Base-by-base conservation (phyloP, 37 sponge, comb jelly and placozoan genomes). In the Lycopodina hypogea region DNA sequence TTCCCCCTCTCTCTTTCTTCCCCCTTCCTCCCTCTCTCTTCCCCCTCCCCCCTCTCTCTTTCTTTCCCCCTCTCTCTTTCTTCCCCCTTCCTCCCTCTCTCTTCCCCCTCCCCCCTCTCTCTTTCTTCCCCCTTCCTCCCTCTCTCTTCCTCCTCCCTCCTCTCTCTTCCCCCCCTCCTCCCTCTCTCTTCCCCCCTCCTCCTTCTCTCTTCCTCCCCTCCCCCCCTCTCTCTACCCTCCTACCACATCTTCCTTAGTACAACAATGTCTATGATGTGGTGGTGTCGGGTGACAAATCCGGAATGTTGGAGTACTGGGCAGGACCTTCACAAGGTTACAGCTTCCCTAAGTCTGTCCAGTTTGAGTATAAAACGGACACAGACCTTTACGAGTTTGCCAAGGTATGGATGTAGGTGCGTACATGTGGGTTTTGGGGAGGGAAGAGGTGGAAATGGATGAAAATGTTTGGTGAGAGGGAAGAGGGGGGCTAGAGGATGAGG, bases 281-380 rank as follows among this genome's bases (percentile, higher is more conserved):
- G 12, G 68, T 97, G n/a, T 92, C 93, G 51, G 93, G 79, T 12
- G 98, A 97, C 66, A 63, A 81, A 26, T 81, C 74, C 0, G 95
- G 93, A 8, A 97, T 97, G 90, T 34, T 97, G 26, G 98, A 97
- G 74, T 97, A 97, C 76, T 97, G 98, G 98, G 42, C 80, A 42
- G 94, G 96, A 12, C 73, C 91, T 19, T 28, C 90, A 12, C n/a
- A 65, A 0, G 55, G 67, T 29, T 95, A 86, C 61, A 26, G 38
- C 71, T 92, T 94, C 71, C 93, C 96, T 7, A 77, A 77, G 38
- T 68, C 57, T 28, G 81, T 93, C 42, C 69, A 83, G 34, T 97
- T 97, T 59, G 78, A 92, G 37, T 90, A 82, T 78, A 97, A 97
- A 80, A 89, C 86, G 2, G 95, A 97, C 82, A 97, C 98, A 48